Evolutionary conservation across 1,140 invertebrate genomes (phyloP).

Genomic region (Pseudomyrmex gracilis): DNA sequence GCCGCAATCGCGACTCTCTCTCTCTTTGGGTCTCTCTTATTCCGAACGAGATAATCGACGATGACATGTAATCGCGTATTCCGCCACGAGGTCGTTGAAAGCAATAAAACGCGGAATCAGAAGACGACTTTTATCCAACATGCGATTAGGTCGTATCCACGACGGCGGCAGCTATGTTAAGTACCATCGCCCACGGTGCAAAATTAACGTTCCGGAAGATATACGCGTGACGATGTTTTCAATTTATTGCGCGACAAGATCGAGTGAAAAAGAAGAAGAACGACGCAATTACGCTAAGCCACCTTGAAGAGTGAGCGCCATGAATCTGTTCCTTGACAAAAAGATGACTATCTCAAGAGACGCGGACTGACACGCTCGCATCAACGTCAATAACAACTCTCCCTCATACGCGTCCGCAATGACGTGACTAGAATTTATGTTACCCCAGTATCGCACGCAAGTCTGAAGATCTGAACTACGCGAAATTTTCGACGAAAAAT

Average conservation of each 20-base stretch:
- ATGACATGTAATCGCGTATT: neutral
- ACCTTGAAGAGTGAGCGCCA: conserved; percentile 31
- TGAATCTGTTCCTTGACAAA: conserved; percentile 29
- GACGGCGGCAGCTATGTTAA: neutral
- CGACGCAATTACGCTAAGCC: conserved; percentile 17
- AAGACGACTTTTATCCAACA: neutral
- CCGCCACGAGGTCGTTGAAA: conserved; percentile 19
- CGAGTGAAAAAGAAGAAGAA: too few species aligned
- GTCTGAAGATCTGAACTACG: conserved; percentile 1
- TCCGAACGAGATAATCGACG: neutral
- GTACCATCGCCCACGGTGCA: conserved; percentile 31
- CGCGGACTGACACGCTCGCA: conserved; percentile 4
- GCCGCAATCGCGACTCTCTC: neutral
- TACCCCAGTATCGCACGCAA: neutral
- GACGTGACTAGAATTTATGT: neutral
- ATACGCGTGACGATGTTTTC: too few species aligned
- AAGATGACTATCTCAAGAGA: neutral
- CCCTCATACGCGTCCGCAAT: neutral
- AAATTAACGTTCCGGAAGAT: conserved; percentile 20
- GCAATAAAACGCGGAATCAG: neutral
- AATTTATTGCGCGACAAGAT: too few species aligned
- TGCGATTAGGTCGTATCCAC: conserved; percentile 22
- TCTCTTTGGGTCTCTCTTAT: neutral
- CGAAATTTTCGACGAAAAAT: neutral
- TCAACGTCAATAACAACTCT: conserved; percentile 11